phyloP scores from a whole-genome alignment of 2,113 vertebrate species.

The Callochromis pleurospilus region DNA sequence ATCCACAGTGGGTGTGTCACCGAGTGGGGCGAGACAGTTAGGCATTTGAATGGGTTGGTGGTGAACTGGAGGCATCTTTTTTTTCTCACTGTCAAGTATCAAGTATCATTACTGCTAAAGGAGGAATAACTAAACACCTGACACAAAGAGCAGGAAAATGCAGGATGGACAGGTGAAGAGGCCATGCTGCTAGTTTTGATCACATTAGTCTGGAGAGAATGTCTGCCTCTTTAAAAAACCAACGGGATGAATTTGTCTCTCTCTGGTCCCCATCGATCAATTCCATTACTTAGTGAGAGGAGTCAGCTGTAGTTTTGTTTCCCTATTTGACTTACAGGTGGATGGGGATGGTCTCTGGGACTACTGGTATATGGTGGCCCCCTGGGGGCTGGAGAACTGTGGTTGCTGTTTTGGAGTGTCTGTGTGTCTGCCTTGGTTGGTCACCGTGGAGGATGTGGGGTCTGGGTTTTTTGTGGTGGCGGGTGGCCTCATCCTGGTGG shows the following conservation, averaged over 20 bases:
- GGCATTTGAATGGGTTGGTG: not conserved
- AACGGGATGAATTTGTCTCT: not conserved
- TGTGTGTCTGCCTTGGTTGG: not conserved
- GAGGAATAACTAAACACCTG: not conserved
- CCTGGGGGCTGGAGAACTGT: not conserved
- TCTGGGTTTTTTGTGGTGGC: not conserved
- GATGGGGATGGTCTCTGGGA: not conserved
- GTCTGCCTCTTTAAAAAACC: not conserved
- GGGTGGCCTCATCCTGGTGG: not conserved
- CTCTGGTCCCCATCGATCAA: not conserved
- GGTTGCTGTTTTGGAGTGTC: not conserved
- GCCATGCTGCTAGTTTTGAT: not conserved
- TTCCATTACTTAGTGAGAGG: not conserved
- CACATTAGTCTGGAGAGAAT: not conserved
- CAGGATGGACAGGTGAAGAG: not conserved
- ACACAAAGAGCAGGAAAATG: not conserved
- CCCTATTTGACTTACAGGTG: not conserved
- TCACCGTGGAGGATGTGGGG: not conserved
- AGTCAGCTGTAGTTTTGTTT: not conserved
- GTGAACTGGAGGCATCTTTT: not conserved
- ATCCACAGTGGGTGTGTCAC: not conserved
- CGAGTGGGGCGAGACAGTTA: not conserved
- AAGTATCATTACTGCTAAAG: not conserved
- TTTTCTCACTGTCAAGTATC: not conserved
- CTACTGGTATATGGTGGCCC: not conserved